Evolutionary conservation across 2,113 vertebrate genomes (phyloP).

Genomic region (Apeltes quadracus): DNA sequence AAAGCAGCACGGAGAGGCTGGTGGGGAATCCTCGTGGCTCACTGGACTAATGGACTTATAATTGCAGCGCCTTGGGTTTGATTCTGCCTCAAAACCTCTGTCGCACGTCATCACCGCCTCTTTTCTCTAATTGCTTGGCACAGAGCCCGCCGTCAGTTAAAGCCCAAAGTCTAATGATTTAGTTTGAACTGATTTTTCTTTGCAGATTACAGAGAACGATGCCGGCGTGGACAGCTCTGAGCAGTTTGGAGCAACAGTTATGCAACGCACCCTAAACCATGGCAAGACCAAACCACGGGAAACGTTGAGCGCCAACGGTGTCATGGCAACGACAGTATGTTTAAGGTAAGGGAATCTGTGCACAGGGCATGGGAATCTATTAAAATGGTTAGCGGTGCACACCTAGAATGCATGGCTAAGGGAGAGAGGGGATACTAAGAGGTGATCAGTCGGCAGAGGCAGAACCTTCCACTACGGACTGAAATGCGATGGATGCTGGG

Average conservation of each 20-base stretch:
- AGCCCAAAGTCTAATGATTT: neutral
- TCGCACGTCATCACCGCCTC: slow-evolving; percentile 12
- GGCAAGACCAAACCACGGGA: neutral
- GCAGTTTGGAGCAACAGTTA: neutral
- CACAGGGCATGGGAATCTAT: no score
- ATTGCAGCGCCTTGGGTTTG: slow-evolving; percentile 21
- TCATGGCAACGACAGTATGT: neutral
- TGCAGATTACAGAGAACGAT: neutral
- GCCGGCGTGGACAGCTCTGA: neutral
- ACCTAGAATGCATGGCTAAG: neutral
- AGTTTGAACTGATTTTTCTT: neutral
- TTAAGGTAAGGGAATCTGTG: neutral
- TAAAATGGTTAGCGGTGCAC: neutral
- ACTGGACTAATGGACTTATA: slow-evolving; percentile 28
- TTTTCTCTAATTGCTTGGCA: slow-evolving; percentile 31
- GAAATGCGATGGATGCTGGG: slow-evolving; percentile 8
- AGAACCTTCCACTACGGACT: neutral
- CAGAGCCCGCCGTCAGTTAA: slow-evolving; percentile 26
- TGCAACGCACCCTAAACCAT: neutral
- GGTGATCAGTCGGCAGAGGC: neutral
- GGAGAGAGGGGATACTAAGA: neutral
- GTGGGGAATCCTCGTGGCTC: slow-evolving; percentile 11
- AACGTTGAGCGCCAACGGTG: neutral
- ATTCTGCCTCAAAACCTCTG: slow-evolving; percentile 27
- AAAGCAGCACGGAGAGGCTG: slow-evolving; percentile 9